A percentile compares a stretch with the other conserved stretches of the same genome.
phyloP scores from a whole-genome alignment of 2,113 vertebrate genomes.

The Pelobates fuscus region DNA sequence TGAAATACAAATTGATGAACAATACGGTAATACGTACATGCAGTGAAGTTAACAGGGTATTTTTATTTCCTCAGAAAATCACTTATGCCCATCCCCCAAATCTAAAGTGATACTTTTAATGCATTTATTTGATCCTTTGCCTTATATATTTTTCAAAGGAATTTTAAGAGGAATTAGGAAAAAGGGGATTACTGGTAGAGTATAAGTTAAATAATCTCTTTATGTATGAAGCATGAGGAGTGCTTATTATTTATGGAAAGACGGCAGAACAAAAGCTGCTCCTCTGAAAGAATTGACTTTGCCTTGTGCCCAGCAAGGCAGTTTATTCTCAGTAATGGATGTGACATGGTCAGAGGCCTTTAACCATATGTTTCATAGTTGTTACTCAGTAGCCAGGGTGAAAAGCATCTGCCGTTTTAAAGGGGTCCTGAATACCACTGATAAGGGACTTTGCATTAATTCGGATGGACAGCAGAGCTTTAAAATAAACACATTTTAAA shows the following conservation, averaged over 20 bases:
- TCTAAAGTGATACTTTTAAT: no score
- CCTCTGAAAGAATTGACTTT: slow-evolving; percentile 12
- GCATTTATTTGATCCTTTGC: no score
- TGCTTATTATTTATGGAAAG: slow-evolving; percentile 11
- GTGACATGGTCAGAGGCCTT: background rate
- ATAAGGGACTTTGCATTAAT: slow-evolving; percentile 7
- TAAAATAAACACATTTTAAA: no score
- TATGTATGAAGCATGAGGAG: background rate
- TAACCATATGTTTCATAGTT: background rate
- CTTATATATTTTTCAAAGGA: no score
- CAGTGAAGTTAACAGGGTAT: no score
- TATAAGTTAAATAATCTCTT: slow-evolving; percentile 1
- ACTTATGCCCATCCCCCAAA: no score
- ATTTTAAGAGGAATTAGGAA: background rate
- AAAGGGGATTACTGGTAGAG: background rate
- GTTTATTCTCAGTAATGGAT: background rate
- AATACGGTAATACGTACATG: no score
- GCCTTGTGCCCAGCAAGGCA: background rate
- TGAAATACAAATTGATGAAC: no score
- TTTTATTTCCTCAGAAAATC: no score
- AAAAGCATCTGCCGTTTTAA: background rate
- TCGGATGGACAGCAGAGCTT: no score
- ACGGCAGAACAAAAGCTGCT: slow-evolving; percentile 11
- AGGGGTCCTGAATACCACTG: background rate
- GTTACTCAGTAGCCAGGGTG: background rate